These are phyloP conservation scores for Capreolus pygargus DNA, from an alignment of 2,113 vertebrate species.

Conservation along the genomic window DNA sequence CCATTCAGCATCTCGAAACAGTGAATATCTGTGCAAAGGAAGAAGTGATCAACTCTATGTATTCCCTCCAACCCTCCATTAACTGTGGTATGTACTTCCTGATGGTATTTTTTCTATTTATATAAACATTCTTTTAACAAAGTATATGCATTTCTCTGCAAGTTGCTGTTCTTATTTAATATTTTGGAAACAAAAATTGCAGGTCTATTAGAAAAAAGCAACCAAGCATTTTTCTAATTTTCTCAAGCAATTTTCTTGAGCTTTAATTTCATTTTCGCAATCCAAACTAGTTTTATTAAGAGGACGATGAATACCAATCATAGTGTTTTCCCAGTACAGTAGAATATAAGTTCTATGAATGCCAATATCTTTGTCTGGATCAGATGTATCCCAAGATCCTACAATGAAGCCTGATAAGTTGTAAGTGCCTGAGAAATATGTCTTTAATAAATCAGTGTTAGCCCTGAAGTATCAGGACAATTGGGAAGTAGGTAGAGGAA, in stretches of 20 bases:
- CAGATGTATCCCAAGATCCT: background rate
- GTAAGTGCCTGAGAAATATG: background rate
- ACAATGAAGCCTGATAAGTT: background rate
- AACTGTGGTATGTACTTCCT: background rate
- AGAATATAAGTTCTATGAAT: background rate
- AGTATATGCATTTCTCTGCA: background rate
- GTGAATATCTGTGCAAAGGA: background rate
- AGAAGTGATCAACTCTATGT: background rate
- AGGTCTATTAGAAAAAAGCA: conserved; percentile 1
- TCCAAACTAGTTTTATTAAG: background rate
- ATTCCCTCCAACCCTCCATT: background rate
- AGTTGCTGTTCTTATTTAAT: background rate
- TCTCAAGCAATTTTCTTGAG: background rate
- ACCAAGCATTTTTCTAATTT: background rate
- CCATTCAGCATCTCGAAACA: background rate
- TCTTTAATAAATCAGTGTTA: background rate
- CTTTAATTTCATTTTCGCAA: conserved; percentile 12
- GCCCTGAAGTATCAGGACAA: background rate
- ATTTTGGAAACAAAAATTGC: background rate
- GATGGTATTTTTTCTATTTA: background rate
- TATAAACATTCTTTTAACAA: background rate
- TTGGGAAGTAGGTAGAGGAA: background rate
- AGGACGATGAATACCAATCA: background rate
- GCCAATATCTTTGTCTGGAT: background rate
- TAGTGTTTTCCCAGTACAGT: background rate